Percentiles rank a stretch among this genome's conserved stretches.
phyloP scores from a whole-genome alignment of 2,113 vertebrate genomes.

The Heterotilapia buettikoferi region DNA sequence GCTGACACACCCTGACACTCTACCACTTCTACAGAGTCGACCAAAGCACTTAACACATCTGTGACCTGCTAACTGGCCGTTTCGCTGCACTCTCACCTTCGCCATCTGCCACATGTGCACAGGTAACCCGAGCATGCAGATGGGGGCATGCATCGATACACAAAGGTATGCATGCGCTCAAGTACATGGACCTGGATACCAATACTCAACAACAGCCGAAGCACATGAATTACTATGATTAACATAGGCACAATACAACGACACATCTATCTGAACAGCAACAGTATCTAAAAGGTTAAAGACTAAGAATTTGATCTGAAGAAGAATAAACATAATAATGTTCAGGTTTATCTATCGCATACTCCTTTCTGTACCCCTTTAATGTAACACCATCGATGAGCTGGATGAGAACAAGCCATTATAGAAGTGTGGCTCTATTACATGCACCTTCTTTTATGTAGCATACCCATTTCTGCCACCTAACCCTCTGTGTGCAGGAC shows the following conservation, averaged over 20 bases:
- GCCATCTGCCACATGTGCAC: slow-evolving; percentile 58
- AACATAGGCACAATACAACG: not conserved
- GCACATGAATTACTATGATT: not conserved
- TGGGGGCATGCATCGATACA: slow-evolving; percentile 4
- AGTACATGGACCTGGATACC: not conserved
- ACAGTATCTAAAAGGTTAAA: not conserved
- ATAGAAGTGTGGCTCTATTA: not conserved
- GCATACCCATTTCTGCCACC: not conserved
- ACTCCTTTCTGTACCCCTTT: not conserved
- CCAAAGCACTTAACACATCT: slow-evolving; percentile 72
- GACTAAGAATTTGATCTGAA: not conserved
- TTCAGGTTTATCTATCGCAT: not conserved
- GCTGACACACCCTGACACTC: slow-evolving; percentile 20
- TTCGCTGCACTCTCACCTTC: slow-evolving; percentile 53
- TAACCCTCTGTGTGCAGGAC: not conserved
- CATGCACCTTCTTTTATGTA: not conserved
- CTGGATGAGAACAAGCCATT: not conserved
- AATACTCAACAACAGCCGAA: not conserved
- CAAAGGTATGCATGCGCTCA: not conserved
- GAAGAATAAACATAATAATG: not conserved
- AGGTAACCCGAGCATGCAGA: slow-evolving; percentile 50
- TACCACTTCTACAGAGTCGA: slow-evolving; percentile 18
- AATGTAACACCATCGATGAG: not conserved
- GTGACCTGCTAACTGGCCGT: slow-evolving; percentile 20
- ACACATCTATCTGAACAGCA: not conserved